Base-by-base conservation (phyloP, 2,113 vertebrate genomes). In the Crotophaga sulcirostris region DNA sequence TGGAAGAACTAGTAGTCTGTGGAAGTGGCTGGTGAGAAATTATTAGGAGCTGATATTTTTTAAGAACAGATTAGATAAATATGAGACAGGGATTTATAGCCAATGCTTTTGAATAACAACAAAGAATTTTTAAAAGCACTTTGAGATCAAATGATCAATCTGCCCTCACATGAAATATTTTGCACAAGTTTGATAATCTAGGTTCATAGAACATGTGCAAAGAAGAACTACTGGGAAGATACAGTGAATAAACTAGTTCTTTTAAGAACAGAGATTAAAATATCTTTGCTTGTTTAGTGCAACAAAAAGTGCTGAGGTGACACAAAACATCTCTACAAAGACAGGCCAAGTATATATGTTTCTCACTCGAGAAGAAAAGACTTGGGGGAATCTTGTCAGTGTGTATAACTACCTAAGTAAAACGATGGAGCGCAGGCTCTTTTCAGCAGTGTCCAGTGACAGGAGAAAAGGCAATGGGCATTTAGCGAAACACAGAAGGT, bases 201-300 rank as follows among this genome's bases (percentile, higher is more conserved):
- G 7, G 5, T 70, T 64, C 2, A 14, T 38, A 31, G 26, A 70
- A 29, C 18, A 42, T 6, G 1, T 2, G 0, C 14, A 21, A 59
- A 80, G 76, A 36, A 54, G 16, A 34, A 58, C 36, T 52, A 17
- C 29, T 34, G n/a, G n/a, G 20, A 64, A 45, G n/a, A 52, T 59
- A 13, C 0, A n/a, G 6, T 15, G 36, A 85, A 29, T 7, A 55
- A 16, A 64, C 13, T 36, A 18, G 33, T 79, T 79, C 14, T 66
- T 84, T 66, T 44, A 44, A 49, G 25, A 47, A 52, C 13, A 82
- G 5, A 44, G 1, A 23, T 49, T 59, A 59, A 69, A 76, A 64
- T n/a, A 16, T 17, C 23, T 66, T 64, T 70, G 6, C 17, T 58
- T 64, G 9, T 77, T 77, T 76, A 36, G 19, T 0, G 0, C 31